phyloP scores from a whole-genome alignment of 2,797 vertebrate genomes.

The Molossus molossus region DNA sequence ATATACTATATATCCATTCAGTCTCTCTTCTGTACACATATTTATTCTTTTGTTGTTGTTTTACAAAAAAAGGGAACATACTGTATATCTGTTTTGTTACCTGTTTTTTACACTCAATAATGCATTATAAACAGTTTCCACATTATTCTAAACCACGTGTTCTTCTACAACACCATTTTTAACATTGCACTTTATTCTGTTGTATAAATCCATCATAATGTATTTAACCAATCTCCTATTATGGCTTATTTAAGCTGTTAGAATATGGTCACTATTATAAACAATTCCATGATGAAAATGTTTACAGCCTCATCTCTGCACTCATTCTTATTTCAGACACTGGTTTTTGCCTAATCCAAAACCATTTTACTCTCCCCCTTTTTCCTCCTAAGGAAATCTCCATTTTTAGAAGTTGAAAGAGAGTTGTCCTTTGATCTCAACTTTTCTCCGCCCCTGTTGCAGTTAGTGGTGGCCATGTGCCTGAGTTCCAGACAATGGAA shows the following conservation, averaged over 20 bases:
- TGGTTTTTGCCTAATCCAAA: neutral
- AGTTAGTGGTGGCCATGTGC: neutral
- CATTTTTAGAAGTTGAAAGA: neutral
- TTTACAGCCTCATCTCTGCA: neutral
- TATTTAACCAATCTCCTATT: neutral
- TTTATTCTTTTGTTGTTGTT: neutral
- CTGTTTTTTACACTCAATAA: neutral
- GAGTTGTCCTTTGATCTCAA: neutral
- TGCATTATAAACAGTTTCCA: neutral
- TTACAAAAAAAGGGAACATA: neutral
- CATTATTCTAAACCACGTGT: neutral
- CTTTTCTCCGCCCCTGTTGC: neutral
- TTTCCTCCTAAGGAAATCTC: neutral
- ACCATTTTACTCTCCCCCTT: neutral
- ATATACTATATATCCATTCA: neutral
- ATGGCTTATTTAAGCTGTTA: neutral
- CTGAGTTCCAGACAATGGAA: neutral
- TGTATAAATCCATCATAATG: neutral
- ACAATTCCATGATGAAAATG: neutral
- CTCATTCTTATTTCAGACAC: neutral
- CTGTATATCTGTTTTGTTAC: neutral
- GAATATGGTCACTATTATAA: neutral
- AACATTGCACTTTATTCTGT: neutral
- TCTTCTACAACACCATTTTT: neutral
- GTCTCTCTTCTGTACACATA: neutral